These are phyloP conservation scores for Nesidiocoris tenuis DNA, from an alignment of 2,888 invertebrate genomes.

Conservation along the genomic window DNA sequence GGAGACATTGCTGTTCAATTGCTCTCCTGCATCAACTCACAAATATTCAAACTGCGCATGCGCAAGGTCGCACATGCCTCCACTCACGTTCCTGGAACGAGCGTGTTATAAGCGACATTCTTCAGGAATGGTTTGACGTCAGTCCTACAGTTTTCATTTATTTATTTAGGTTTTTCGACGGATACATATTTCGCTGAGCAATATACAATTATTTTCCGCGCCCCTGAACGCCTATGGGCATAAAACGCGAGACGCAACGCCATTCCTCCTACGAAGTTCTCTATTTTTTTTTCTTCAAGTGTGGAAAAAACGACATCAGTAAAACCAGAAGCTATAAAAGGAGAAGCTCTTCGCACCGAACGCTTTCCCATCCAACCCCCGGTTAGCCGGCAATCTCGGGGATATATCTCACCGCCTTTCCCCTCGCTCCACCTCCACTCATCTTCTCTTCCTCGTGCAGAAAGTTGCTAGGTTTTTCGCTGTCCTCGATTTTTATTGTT, in stretches of 20 bases:
- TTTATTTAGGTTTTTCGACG: too few relatives aligned
- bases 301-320: not conserved
- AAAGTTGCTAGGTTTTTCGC: not conserved
- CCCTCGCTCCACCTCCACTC: not conserved
- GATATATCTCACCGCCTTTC: not conserved
- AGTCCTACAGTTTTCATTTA: too few relatives aligned
- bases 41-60: too few relatives aligned
- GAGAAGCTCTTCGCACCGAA: slow-evolving; percentile 28
- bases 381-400: not conserved
- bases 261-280: not conserved
- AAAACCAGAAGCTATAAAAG: slow-evolving; percentile 26
- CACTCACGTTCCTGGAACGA: too few relatives aligned
- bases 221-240: too few relatives aligned
- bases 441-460: not conserved
- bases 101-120: too few relatives aligned
- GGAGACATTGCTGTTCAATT: too few relatives aligned
- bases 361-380: not conserved
- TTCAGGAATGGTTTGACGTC: too few relatives aligned
- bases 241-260: not conserved
- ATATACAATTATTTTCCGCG: too few relatives aligned
- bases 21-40: too few relatives aligned
- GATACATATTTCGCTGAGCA: too few relatives aligned
- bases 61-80: too few relatives aligned
- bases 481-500: not conserved
- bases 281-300: not conserved